phyloP scores from a whole-genome alignment of 1,140 invertebrate genomes.

The Anthonomus grandis region DNA sequence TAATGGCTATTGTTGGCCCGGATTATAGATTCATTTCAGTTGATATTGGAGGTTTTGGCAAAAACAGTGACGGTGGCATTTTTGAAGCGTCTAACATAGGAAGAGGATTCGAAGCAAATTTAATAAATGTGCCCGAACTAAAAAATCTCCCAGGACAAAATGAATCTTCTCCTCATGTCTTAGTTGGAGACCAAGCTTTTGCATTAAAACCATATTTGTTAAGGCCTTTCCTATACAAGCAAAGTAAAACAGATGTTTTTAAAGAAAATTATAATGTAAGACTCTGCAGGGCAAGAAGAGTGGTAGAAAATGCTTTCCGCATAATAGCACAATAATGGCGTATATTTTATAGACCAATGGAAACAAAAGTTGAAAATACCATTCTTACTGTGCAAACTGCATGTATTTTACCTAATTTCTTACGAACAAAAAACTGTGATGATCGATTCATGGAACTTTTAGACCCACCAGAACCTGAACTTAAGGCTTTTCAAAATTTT shows the following conservation, averaged over 20 bases:
- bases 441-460: constrained; percentile 2
- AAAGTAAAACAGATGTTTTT: constrained; percentile 15
- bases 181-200: constrained; percentile 50
- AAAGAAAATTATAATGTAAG: constrained; percentile 36
- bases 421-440: constrained; percentile 16
- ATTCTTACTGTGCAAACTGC: constrained; percentile 37
- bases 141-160: constrained; percentile 30
- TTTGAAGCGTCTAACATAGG: constrained; percentile 41
- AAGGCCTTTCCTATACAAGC: constrained; percentile 35
- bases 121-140: constrained; percentile 31
- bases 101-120: constrained; percentile 27
- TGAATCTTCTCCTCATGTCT: constrained; percentile 34
- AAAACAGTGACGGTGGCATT: constrained; percentile 41
- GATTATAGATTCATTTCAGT: constrained; percentile 48
- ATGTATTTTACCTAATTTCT: constrained; percentile 39
- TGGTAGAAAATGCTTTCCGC: constrained; percentile 51
- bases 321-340: constrained; percentile 46
- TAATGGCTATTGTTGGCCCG: constrained; percentile 49
- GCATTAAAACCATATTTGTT: constrained; percentile 41
- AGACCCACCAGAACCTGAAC: constrained; percentile 2
- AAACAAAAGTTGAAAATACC: constrained; percentile 39
- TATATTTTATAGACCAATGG: constrained; percentile 43
- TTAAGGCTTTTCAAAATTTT: constrained; percentile 13
- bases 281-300: constrained; percentile 44
- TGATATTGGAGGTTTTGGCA: constrained; percentile 48